Conservation (phyloP, 2,888 invertebrate genomes). For the Cetonia aurata region DNA sequence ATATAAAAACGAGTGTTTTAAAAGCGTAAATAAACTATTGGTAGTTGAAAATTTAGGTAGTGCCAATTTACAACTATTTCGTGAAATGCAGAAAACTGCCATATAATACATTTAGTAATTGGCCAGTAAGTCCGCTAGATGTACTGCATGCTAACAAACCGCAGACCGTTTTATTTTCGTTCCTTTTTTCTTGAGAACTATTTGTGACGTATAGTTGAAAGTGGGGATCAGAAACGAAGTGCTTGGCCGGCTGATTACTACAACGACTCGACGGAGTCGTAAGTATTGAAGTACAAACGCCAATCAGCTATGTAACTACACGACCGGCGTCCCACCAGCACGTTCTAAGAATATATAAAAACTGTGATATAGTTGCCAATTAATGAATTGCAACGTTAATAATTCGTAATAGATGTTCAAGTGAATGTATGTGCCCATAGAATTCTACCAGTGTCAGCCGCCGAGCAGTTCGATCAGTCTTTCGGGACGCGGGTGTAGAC, state of each 20-base stretch:
- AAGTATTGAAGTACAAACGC: neutral
- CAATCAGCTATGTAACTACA: conserved; percentile 13
- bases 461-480: neutral
- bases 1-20: too few species aligned
- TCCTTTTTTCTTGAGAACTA: neutral
- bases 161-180: neutral
- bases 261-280: too few species aligned
- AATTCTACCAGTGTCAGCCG: conserved; percentile 14
- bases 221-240: conserved; percentile 10
- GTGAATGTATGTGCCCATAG: conserved; percentile 22
- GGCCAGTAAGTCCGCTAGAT: conserved; percentile 12
- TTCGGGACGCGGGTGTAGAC: conserved; percentile 40
- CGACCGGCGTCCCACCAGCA: conserved; percentile 25
- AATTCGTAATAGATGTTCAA: conserved; percentile 2
- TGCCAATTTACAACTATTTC: too few species aligned
- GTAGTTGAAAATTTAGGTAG: too few species aligned
- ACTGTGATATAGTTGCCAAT: conserved; percentile 33
- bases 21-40: too few species aligned
- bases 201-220: neutral
- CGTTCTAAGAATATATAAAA: conserved; percentile 20
- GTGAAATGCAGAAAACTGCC: neutral
- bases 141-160: neutral
- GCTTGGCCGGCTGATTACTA: neutral
- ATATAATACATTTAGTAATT: neutral
- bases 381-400: conserved; percentile 25